Conservation (phyloP, 2,797 vertebrate genomes). For the Apodemus agrarius region DNA sequence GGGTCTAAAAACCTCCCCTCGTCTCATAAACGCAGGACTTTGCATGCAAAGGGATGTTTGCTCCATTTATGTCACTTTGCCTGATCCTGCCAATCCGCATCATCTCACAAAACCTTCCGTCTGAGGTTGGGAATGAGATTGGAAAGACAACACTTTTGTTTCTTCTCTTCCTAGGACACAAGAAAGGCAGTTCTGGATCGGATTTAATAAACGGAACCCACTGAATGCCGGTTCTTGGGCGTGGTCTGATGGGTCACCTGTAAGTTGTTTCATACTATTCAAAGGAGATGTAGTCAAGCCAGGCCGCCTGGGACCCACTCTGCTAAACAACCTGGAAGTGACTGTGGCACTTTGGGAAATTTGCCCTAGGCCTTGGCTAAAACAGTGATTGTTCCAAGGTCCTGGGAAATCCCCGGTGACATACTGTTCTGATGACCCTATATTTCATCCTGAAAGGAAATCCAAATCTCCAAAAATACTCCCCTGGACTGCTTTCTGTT, state of each 20-base stretch:
- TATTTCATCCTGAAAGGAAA: constrained; percentile 41
- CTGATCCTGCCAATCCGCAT: not conserved
- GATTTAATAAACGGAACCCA: constrained; percentile 95
- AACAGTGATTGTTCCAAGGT: not conserved
- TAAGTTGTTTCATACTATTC: constrained; percentile 84
- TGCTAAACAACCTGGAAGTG: constrained; percentile 5
- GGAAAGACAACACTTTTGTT: constrained; percentile 10
- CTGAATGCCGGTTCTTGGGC: constrained; percentile 91
- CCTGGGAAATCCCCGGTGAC: not conserved
- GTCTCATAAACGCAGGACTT: not conserved
- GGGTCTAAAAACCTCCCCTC: not conserved
- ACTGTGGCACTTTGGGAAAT: not conserved
- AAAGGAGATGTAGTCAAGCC: constrained; percentile 21
- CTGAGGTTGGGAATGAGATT: constrained; percentile 5
- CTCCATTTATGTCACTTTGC: not conserved
- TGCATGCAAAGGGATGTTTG: not conserved
- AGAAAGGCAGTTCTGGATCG: constrained; percentile 96
- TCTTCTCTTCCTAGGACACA: constrained; percentile 86
- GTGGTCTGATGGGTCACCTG: constrained; percentile 95
- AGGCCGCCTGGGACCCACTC: not conserved
- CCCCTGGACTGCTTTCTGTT: not conserved
- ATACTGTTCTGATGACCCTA: not conserved
- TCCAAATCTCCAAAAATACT: not conserved
- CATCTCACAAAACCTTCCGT: not conserved
- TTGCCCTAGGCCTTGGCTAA: not conserved